phyloP scores from a whole-genome alignment of 2,797 vertebrate genomes.

The Sebastes matsubarae region DNA sequence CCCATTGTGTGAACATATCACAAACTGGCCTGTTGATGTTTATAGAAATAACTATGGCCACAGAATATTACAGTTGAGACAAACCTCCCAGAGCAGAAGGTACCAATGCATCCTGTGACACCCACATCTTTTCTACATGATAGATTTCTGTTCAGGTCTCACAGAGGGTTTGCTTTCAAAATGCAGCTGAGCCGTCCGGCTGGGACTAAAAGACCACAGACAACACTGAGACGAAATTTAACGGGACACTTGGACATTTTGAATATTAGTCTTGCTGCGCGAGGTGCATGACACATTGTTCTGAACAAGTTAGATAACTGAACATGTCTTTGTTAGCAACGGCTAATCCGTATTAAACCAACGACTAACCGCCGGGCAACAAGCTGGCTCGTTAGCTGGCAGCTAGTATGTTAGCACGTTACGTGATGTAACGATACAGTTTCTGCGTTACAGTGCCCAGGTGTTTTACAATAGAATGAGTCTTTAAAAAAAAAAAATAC shows the following conservation, averaged over 20 bases:
- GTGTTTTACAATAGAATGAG: not conserved
- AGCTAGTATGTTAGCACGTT: not conserved
- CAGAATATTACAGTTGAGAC: not conserved
- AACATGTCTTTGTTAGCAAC: not conserved
- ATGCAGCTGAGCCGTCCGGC: not conserved
- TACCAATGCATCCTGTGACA: not conserved
- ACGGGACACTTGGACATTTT: conserved; percentile 14
- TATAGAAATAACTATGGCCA: not conserved
- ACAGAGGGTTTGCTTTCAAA: not conserved
- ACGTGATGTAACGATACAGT: not conserved
- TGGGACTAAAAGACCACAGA: conserved; percentile 61
- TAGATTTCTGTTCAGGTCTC: not conserved
- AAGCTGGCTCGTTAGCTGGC: not conserved
- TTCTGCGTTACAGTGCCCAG: not conserved
- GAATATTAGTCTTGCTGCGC: not conserved
- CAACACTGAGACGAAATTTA: conserved; percentile 7
- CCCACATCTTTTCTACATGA: conserved; percentile 2
- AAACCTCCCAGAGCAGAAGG: not conserved
- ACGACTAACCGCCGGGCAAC: not conserved
- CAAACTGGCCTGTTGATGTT: not conserved
- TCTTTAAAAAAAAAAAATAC: not conserved
- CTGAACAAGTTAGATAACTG: not conserved
- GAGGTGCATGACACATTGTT: conserved; percentile 1
- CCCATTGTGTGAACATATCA: not conserved
- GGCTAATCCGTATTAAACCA: not conserved